A percentile compares a stretch with the other conserved stretches of the same genome.
Evolutionary conservation across 2,888 invertebrate genomes (phyloP).

Genomic region (Perizoma flavofasciatum): DNA sequence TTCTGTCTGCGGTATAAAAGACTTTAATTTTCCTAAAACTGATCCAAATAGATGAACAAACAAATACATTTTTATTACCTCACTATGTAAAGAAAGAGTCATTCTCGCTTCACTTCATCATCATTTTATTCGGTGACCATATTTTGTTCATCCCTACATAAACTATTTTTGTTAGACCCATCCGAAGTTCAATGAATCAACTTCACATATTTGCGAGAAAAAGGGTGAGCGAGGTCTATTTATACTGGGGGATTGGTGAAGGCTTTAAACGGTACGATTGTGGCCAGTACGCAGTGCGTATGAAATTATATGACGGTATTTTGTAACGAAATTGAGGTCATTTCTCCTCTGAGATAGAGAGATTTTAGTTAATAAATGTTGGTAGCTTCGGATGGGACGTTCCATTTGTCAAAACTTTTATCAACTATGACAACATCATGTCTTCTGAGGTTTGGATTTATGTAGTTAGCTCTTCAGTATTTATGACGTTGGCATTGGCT

Average conservation of each 20-base stretch:
- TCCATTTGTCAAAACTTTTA: constrained; percentile 32
- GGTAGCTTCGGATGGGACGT: constrained; percentile 21
- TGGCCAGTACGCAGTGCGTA: constrained; percentile 43
- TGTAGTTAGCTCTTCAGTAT: no score
- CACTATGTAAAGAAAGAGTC: no score
- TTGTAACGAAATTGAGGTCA: constrained; percentile 53
- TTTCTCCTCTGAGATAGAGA: constrained; percentile 42
- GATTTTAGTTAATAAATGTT: constrained; percentile 27
- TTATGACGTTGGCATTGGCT: no score
- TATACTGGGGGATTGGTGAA: constrained; percentile 41
- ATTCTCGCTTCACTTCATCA: constrained; percentile 16
- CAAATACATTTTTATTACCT: no score
- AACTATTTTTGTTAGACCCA: constrained; percentile 21
- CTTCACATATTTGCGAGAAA: constrained; percentile 12
- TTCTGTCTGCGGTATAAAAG: no score
- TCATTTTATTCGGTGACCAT: constrained; percentile 22
- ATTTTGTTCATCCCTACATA: constrained; percentile 14
- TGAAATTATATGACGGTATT: constrained; percentile 51
- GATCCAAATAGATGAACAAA: no score
- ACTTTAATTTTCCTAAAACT: no score
- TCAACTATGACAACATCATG: constrained; percentile 8
- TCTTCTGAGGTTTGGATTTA: not conserved
- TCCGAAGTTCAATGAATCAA: constrained; percentile 12
- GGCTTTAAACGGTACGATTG: constrained; percentile 39
- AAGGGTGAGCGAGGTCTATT: constrained; percentile 34